Conservation (phyloP, 2,888 invertebrate genomes). For the Morinoia aosen region DNA sequence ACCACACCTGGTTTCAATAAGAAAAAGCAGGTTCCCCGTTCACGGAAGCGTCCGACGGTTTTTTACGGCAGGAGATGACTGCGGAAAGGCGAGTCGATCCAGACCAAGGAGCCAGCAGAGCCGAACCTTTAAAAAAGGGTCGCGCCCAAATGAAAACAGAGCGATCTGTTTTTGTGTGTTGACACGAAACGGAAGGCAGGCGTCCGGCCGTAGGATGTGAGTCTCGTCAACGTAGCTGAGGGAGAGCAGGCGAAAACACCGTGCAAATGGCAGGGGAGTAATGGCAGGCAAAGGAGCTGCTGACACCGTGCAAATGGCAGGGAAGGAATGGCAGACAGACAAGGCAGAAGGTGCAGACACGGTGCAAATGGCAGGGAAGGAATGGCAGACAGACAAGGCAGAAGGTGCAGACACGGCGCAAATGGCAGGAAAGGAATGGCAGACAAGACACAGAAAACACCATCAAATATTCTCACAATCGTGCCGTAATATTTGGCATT, state of each 20-base stretch:
- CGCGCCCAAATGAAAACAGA: constrained; percentile 22
- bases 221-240: not conserved
- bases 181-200: not conserved
- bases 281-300: not conserved
- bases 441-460: not conserved
- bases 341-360: not conserved
- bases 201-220: not conserved
- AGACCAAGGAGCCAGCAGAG: constrained; percentile 18
- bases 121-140: constrained; percentile 25
- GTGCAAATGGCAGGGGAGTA: constrained; percentile 1
- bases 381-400: too few species aligned
- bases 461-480: too few species aligned
- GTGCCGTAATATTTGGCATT: too few species aligned
- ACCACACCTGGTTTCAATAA: not conserved
- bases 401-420: too few species aligned
- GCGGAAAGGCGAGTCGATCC: not conserved
- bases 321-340: not conserved
- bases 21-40: not conserved
- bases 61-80: not conserved
- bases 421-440: too few species aligned
- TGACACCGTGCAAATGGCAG: not conserved
- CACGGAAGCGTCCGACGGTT: not conserved
- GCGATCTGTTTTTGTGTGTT: not conserved
- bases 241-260: not conserved
- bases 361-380: not conserved